Evolutionary conservation across 2,113 vertebrate genomes (phyloP).

Genomic region (Lichenostomus cassidix): DNA sequence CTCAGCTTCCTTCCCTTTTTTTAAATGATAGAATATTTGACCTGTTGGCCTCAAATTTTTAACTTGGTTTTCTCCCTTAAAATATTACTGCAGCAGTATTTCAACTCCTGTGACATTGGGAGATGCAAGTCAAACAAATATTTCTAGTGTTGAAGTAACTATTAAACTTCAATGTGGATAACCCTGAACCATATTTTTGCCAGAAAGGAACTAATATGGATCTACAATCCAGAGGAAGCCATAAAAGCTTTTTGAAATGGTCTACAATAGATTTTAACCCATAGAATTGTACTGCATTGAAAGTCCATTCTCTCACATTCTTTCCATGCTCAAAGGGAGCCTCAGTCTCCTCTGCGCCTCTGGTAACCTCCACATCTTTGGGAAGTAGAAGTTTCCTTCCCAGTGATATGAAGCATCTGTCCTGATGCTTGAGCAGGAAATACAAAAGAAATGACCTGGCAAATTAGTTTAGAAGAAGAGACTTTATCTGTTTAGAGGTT

Average conservation of each 20-base stretch:
- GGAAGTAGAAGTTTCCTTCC: slow-evolving; percentile 16
- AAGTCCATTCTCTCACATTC: not conserved
- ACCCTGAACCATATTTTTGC: not conserved
- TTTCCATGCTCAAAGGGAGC: not conserved
- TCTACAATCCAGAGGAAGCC: not conserved
- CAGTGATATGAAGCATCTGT: slow-evolving; percentile 3
- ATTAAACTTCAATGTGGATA: not conserved
- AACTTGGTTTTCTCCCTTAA: not conserved
- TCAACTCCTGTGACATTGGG: slow-evolving; percentile 16
- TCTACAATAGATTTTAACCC: not conserved
- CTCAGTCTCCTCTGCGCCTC: not conserved
- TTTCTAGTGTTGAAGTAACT: slow-evolving; percentile 22
- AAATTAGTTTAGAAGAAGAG: not conserved
- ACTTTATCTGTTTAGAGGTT: not conserved
- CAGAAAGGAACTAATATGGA: not conserved
- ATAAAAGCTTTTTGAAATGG: slow-evolving; percentile 1
- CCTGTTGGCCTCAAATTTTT: slow-evolving; percentile 43
- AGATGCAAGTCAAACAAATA: slow-evolving; percentile 33
- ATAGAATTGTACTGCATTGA: not conserved
- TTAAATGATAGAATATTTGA: slow-evolving; percentile 18
- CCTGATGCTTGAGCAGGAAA: not conserved
- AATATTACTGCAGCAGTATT: slow-evolving; percentile 13
- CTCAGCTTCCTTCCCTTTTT: not conserved
- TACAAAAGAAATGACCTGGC: not conserved
- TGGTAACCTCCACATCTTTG: not conserved